phyloP scores from a whole-genome alignment of 2,888 invertebrate genomes.

The Orthosia gothica region DNA sequence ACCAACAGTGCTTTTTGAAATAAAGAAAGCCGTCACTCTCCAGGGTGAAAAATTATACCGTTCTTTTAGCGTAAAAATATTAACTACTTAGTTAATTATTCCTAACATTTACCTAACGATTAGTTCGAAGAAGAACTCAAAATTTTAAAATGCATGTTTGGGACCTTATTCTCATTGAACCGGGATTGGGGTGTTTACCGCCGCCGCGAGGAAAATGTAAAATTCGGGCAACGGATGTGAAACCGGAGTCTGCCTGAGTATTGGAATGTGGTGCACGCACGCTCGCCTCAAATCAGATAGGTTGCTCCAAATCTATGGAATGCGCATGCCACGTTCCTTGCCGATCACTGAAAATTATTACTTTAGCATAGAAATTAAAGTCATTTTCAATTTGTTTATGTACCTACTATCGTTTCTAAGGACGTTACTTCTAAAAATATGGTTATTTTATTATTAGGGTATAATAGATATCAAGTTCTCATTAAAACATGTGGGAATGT shows the following conservation, averaged over 20 bases:
- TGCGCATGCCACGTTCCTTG: slow-evolving; percentile 11
- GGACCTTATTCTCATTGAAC: slow-evolving; percentile 15
- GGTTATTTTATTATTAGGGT: not conserved
- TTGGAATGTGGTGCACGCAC: slow-evolving; percentile 57
- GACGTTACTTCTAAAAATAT: not conserved
- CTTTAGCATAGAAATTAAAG: no score
- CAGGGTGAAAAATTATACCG: no score
- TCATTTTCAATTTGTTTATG: not conserved
- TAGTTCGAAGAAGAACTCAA: not conserved
- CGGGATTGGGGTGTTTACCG: slow-evolving; percentile 2
- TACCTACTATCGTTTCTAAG: not conserved
- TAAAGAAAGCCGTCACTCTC: no score
- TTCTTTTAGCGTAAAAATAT: no score
- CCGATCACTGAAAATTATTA: slow-evolving; percentile 18
- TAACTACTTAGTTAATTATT: no score
- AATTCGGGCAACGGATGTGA: slow-evolving; percentile 25
- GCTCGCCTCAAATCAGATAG: slow-evolving; percentile 49
- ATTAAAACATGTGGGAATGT: not conserved
- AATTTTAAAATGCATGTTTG: slow-evolving; percentile 14
- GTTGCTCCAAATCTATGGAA: slow-evolving; percentile 44
- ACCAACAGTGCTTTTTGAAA: no score
- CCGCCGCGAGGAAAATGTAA: slow-evolving; percentile 38
- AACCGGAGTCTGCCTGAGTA: slow-evolving; percentile 5
- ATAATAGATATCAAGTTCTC: not conserved
- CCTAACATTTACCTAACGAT: no score